phyloP scores from a whole-genome alignment of 2,797 vertebrate genomes.

The Notamacropus eugenii region DNA sequence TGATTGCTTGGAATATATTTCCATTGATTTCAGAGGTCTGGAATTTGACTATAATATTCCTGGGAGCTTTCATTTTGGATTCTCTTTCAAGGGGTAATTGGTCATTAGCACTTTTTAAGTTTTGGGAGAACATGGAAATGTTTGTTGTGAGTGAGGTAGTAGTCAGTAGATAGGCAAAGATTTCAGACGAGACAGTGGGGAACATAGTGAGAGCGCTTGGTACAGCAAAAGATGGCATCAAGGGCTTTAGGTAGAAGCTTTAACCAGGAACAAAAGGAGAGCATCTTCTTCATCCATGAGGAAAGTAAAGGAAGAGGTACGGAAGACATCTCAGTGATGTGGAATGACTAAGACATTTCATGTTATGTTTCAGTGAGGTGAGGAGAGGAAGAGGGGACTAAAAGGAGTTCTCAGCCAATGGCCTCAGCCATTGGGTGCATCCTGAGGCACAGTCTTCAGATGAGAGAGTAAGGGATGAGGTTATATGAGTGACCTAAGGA shows the following conservation, averaged over 20 bases:
- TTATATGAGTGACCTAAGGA: neutral
- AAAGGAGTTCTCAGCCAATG: neutral
- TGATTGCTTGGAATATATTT: neutral
- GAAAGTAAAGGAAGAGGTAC: neutral
- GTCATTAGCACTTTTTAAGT: neutral
- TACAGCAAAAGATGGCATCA: neutral
- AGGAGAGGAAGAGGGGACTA: neutral
- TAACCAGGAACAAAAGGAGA: neutral
- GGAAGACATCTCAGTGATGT: neutral
- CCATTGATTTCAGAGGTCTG: neutral
- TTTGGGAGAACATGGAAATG: neutral
- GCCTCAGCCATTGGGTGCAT: neutral
- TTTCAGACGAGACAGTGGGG: neutral
- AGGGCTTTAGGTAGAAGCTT: neutral
- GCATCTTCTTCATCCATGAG: neutral
- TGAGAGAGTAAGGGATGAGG: neutral
- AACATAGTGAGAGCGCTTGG: neutral
- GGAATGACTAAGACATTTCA: neutral
- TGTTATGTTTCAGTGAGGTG: neutral
- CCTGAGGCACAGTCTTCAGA: neutral
- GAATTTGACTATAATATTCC: neutral
- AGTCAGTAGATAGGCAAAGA: neutral
- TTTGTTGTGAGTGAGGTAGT: neutral
- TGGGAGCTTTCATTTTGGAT: neutral
- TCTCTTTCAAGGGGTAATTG: neutral